Base-by-base conservation (phyloP, 2,797 vertebrate genomes). In the Diplodus puntazzo region DNA sequence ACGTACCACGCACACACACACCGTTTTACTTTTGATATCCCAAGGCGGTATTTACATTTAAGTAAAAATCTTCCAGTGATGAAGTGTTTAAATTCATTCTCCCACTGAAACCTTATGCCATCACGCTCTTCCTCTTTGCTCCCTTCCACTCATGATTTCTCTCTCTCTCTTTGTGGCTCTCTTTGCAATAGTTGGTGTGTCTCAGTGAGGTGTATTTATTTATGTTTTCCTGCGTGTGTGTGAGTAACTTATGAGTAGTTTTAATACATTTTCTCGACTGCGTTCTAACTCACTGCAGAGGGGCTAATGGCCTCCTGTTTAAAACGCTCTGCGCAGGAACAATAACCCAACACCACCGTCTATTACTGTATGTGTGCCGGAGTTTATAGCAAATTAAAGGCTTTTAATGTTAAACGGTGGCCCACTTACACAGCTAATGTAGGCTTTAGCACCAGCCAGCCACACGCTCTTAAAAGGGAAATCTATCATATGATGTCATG, bases 401-500 rank as follows among this genome's bases (percentile, higher is more conserved):
- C 93, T 91, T 95, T 92, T 92, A 94, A 94, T 95, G 93, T 95
- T 95, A 93, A 95, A 92, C 89, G 92, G 92, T 92, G 90, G 87
- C 87, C 92, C 93, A 92, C 93, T 94, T 94, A 93, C 90, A 93
- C 90, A 90, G 92, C 90, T 93, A 93, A 94, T 91, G 92, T 90
- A 92, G 87, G 93, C 93, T 93, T 93, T 93, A 92, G 92, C 92
- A 87, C 88, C 81, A 90, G 85, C 72, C 90, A 91, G 91, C 87
- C 92, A 83, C 76, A 77, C 69, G 79, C 90, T 92, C 92, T 94
- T 95, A 95, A 94, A 94, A 93, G 94, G 92, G 81, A 92, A 93
- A 95, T 95, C 91, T 94, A 89, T 95, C 95, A 95, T 95, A 93
- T 95, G 93, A 95, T 95, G 94, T 95, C 94, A 96, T 93, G 84